Conservation (phyloP, 2,888 invertebrate species). For the Meta bourneti region DNA sequence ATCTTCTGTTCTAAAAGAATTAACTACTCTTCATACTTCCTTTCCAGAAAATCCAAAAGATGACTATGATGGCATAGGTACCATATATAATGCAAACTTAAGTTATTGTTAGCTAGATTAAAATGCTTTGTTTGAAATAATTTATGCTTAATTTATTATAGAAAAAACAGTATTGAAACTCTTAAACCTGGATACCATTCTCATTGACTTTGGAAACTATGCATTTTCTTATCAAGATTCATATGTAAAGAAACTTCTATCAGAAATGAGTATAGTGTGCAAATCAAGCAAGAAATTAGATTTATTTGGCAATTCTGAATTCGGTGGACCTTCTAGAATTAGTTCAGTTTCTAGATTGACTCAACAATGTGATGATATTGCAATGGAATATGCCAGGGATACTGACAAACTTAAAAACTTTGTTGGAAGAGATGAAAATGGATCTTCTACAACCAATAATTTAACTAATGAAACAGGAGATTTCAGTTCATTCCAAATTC, state of each 20-base stretch:
- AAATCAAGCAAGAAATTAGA: conserved; percentile 17
- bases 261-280: conserved; percentile 18
- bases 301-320: conserved; percentile 13
- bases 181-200: conserved; percentile 81
- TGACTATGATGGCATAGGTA: conserved; percentile 83
- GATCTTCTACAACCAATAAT: neutral
- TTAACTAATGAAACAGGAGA: neutral
- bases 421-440: neutral
- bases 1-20: conserved; percentile 84
- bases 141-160: conserved; percentile 76
- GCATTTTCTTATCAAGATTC: conserved; percentile 44
- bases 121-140: conserved; percentile 20
- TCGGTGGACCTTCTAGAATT: neutral
- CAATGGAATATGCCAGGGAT: neutral
- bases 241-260: conserved; percentile 22
- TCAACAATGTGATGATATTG: neutral
- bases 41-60: conserved; percentile 85
- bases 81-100: neutral
- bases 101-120: neutral
- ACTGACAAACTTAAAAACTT: neutral
- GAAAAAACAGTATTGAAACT: conserved; percentile 83
- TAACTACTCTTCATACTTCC: conserved; percentile 86
- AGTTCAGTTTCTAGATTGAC: neutral
- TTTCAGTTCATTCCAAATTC: neutral
- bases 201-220: conserved; percentile 33